These are phyloP conservation scores for Ciconia nigra DNA, from an alignment of 2,797 vertebrate species.

Conservation along the genomic window DNA sequence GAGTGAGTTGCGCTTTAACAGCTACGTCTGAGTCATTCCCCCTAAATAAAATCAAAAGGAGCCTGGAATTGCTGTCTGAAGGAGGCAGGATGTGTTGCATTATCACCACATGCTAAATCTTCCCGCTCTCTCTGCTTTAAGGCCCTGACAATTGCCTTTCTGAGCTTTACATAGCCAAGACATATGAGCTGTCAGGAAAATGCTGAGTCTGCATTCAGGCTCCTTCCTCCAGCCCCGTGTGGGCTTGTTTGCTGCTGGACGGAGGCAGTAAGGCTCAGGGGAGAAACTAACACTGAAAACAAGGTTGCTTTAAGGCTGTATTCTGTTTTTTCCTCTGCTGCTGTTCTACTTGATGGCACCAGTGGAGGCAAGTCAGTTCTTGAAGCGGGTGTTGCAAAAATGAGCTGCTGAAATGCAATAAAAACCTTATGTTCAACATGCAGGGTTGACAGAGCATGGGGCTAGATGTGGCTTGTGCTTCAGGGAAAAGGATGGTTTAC, in stretches of 20 bases:
- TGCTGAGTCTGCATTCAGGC: neutral
- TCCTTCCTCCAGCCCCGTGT: neutral
- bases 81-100: neutral
- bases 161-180: neutral
- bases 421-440: neutral
- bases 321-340: neutral
- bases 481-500: neutral
- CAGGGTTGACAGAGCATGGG: neutral
- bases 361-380: neutral
- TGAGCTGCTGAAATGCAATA: neutral
- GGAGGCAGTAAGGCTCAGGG: neutral
- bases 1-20: neutral
- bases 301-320: neutral
- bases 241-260: neutral
- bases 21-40: neutral
- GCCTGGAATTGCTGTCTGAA: neutral
- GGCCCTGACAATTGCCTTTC: neutral
- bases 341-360: neutral
- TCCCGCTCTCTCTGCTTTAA: neutral
- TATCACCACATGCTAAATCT: neutral
- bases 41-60: neutral
- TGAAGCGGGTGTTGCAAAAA: neutral
- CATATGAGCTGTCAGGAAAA: neutral
- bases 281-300: neutral
- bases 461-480: neutral